Conservation (phyloP, 2,797 vertebrate species). For the Hyperoplus immaculatus region DNA sequence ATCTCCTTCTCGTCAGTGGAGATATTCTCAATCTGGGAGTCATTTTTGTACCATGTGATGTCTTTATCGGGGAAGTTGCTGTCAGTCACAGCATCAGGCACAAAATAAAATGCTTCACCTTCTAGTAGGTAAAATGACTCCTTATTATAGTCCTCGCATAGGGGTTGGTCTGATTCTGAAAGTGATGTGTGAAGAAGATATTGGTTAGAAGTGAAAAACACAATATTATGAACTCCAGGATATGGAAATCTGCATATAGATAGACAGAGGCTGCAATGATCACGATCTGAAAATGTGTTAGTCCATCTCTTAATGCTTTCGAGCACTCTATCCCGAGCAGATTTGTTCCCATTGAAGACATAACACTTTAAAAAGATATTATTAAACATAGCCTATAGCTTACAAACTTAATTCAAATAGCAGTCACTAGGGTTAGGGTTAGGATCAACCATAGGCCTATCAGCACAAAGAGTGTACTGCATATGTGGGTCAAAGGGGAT, state of each 20-base stretch:
- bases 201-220: slow-evolving; percentile 4
- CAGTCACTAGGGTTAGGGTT: too few relatives aligned
- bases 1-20: slow-evolving; percentile 32
- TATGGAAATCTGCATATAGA: not conserved
- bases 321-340: too few relatives aligned
- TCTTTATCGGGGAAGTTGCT: rapidly evolving
- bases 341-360: not conserved
- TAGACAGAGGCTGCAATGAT: too few relatives aligned
- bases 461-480: not conserved
- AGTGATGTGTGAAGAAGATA: not conserved
- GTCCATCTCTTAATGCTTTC: not conserved
- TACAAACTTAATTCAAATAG: too few relatives aligned
- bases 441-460: too few relatives aligned
- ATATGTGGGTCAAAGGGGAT: not conserved
- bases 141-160: rapidly evolving
- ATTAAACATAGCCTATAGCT: not conserved
- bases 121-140: rapidly evolving
- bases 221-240: not conserved
- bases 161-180: not conserved
- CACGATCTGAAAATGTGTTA: not conserved
- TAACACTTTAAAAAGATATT: not conserved
- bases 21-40: not conserved
- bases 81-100: rapidly evolving
- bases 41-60: slow-evolving; percentile 53
- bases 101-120: slow-evolving; percentile 50